Evolutionary conservation across 2,113 vertebrate genomes (phyloP).

Genomic region (Labrus mixtus): DNA sequence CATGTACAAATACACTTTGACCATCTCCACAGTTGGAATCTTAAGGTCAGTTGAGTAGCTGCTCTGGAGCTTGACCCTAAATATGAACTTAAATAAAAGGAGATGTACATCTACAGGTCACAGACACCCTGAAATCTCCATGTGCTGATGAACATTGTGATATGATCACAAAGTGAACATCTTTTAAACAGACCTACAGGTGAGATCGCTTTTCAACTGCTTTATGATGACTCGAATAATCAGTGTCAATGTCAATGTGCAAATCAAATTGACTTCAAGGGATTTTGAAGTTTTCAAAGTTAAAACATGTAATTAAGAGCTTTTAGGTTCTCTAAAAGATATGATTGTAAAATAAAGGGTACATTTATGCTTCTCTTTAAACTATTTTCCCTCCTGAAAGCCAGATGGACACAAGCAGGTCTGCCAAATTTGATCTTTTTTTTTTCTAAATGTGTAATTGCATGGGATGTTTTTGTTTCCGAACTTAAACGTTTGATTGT

Average conservation of each 20-base stretch:
- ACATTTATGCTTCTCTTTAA: no score
- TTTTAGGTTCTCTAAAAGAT: no score
- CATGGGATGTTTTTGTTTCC: background rate
- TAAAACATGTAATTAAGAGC: no score
- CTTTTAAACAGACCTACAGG: no score
- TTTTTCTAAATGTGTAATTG: background rate
- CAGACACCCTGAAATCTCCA: background rate
- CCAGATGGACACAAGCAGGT: background rate
- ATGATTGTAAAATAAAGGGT: no score
- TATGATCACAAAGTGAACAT: no score
- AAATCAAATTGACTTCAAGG: no score
- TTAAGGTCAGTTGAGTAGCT: slow-evolving; percentile 7
- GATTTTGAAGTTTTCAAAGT: no score
- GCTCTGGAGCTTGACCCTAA: background rate
- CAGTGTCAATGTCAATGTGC: no score
- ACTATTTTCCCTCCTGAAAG: no score
- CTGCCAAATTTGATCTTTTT: background rate
- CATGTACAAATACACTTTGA: slow-evolving; percentile 41
- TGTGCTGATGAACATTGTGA: background rate
- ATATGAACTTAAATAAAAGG: background rate
- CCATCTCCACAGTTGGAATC: background rate
- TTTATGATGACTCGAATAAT: no score
- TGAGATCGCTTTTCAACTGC: background rate
- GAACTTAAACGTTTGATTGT: background rate
- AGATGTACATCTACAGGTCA: background rate